Conservation (phyloP, 2,113 vertebrate species). For the Bos javanicus region DNA sequence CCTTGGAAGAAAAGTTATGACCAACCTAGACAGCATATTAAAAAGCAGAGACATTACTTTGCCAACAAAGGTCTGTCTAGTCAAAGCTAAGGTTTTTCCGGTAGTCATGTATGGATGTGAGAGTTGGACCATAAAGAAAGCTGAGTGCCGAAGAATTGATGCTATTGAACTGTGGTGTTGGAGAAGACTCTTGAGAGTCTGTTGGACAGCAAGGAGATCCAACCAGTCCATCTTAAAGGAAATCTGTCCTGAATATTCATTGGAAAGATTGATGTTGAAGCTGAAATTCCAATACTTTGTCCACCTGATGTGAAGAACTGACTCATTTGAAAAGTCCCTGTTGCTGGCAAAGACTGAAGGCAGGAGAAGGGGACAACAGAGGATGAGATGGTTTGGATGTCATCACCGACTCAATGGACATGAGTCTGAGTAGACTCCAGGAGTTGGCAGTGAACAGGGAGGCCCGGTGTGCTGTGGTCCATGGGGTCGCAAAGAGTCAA, state of each 20-base stretch:
- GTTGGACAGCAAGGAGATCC: not conserved
- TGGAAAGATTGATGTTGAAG: not conserved
- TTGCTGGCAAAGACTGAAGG: not conserved
- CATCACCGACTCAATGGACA: not conserved
- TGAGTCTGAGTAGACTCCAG: not conserved
- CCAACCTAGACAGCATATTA: not conserved
- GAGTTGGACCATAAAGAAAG: not conserved
- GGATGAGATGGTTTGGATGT: not conserved
- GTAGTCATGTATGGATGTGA: not conserved
- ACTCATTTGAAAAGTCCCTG: not conserved
- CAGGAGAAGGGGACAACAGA: not conserved
- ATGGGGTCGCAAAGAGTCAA: not conserved
- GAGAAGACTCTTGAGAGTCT: not conserved
- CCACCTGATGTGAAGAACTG: not conserved
- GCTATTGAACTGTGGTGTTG: not conserved
- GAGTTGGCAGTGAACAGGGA: not conserved
- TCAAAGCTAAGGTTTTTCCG: not conserved
- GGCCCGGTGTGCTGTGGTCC: accelerated
- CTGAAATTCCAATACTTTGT: not conserved
- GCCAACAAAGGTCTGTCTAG: not conserved
- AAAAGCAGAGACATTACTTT: not conserved
- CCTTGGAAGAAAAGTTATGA: not conserved
- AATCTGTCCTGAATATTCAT: not conserved
- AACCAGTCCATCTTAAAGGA: not conserved
- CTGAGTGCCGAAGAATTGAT: not conserved